A percentile compares a stretch with the other conserved stretches of the same genome.
These are phyloP conservation scores for Apamea anceps DNA, from an alignment of 2,888 invertebrate genomes.

Conservation along the genomic window DNA sequence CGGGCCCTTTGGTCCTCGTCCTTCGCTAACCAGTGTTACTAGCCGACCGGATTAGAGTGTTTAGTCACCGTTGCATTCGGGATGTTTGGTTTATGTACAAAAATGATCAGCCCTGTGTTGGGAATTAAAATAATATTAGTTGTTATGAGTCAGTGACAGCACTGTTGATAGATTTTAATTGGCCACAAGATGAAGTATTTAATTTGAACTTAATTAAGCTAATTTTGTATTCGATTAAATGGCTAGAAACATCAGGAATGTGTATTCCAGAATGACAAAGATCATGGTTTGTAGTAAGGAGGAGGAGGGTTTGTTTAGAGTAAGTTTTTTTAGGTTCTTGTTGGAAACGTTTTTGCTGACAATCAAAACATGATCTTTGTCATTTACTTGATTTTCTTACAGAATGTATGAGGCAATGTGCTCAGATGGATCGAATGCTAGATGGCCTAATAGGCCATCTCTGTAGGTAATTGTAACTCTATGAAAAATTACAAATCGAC, in stretches of 20 bases:
- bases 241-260: neutral
- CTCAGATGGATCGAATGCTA: neutral
- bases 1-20: constrained; percentile 83
- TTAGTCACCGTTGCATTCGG: constrained; percentile 80
- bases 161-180: constrained; percentile 17
- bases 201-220: neutral
- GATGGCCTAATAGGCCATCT: too few species aligned
- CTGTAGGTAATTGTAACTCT: neutral
- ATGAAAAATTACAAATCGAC: neutral
- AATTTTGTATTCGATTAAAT: neutral
- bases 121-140: constrained; percentile 23
- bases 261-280: too few species aligned
- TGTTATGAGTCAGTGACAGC: constrained; percentile 13
- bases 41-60: constrained; percentile 87
- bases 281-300: too few species aligned
- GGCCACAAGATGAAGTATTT: constrained; percentile 3
- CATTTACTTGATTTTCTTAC: neutral
- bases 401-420: neutral
- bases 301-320: too few species aligned
- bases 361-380: neutral
- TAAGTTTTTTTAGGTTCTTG: neutral
- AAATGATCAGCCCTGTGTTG: constrained; percentile 44
- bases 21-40: constrained; percentile 84
- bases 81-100: constrained; percentile 73
- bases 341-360: neutral